A percentile compares a stretch with the other conserved stretches of the same genome.
Conservation (phyloP, 1,140 invertebrate genomes). For the Tetramorium alpestre region DNA sequence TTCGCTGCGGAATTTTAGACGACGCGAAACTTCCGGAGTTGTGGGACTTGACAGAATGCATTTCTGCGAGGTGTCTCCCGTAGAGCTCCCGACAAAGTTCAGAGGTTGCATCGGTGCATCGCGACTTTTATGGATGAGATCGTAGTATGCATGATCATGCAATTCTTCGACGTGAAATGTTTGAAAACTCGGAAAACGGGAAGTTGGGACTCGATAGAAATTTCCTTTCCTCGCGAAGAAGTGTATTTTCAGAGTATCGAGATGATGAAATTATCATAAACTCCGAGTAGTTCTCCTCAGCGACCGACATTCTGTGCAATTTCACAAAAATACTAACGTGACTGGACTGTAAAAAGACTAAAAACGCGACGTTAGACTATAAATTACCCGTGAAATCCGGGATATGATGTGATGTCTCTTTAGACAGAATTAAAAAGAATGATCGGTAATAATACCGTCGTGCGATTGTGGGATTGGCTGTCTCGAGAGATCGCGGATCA, state of each 20-base stretch:
- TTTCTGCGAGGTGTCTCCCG: conserved; percentile 9
- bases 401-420: not conserved
- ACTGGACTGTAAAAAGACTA: not conserved
- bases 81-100: conserved; percentile 17
- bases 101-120: not conserved
- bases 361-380: not conserved
- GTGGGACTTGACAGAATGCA: conserved; percentile 16
- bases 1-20: not conserved
- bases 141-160: conserved; percentile 32
- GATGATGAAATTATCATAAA: not conserved
- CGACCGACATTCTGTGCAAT: not conserved
- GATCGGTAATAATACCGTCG: not conserved
- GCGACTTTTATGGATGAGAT: conserved; percentile 56
- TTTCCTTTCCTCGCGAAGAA: conserved; percentile 9
- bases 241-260: not conserved
- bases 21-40: conserved; percentile 22
- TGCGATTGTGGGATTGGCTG: not conserved
- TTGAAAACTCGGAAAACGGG: not conserved
- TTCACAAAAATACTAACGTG: not conserved
- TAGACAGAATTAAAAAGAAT: not conserved
- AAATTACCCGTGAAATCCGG: not conserved
- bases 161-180: conserved; percentile 23
- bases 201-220: not conserved
- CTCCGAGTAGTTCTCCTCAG: not conserved
- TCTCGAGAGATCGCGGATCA: conserved; percentile 26